phyloP scores from a whole-genome alignment of 2,888 invertebrate species.

The Barypeithes pellucidus region DNA sequence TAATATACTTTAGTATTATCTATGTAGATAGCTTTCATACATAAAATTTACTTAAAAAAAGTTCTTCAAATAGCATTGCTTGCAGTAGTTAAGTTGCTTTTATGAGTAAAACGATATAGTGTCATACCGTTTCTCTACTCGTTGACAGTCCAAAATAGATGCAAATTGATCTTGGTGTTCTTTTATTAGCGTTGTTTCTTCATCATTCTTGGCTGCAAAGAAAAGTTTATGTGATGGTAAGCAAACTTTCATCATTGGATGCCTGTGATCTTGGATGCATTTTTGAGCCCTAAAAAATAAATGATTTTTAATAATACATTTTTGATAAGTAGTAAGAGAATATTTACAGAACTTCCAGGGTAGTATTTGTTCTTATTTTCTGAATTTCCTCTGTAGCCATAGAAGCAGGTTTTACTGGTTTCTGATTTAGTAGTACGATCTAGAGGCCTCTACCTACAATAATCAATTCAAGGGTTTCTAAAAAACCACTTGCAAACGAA shows the following conservation, averaged over 20 bases:
- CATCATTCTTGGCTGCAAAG: constrained; percentile 52
- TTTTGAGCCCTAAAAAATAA: constrained; percentile 59
- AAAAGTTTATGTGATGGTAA: constrained; percentile 61
- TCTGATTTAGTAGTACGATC: too few relatives aligned
- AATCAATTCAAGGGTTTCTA: too few relatives aligned
- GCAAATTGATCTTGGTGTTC: constrained; percentile 57
- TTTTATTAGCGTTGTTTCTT: constrained; percentile 53
- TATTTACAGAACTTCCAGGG: constrained; percentile 2
- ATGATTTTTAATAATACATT: neutral
- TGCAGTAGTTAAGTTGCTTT: too few relatives aligned
- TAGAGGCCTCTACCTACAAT: too few relatives aligned
- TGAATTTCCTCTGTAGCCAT: neutral
- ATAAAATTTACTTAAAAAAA: too few relatives aligned
- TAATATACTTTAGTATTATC: too few relatives aligned
- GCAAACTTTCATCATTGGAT: constrained; percentile 62
- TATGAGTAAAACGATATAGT: too few relatives aligned
- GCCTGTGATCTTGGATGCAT: constrained; percentile 63
- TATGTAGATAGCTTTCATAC: too few relatives aligned
- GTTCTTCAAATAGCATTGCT: too few relatives aligned
- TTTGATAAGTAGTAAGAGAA: neutral
- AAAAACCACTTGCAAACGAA: too few relatives aligned
- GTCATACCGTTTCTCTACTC: constrained; percentile 65
- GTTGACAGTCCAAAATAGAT: constrained; percentile 56
- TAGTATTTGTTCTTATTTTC: neutral
- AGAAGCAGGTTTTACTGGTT: neutral